Conservation (phyloP, 2,113 vertebrate species). For the Telmatochromis sp. region DNA sequence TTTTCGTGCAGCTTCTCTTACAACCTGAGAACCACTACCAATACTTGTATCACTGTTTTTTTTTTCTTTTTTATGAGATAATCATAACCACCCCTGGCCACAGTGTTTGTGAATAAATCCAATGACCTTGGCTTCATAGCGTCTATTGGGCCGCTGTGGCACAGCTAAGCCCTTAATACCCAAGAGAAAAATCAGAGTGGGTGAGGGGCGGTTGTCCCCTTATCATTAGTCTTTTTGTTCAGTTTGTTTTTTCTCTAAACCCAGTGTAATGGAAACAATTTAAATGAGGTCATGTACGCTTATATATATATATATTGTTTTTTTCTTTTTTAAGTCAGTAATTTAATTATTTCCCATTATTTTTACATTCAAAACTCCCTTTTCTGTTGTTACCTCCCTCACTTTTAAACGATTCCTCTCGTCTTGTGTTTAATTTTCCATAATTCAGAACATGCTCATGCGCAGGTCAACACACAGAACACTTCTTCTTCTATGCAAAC, state of each 20-base stretch:
- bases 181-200: neutral
- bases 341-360: neutral
- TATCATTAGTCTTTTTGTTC: neutral
- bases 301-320: neutral
- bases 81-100: neutral
- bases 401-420: neutral
- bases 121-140: conserved; percentile 42
- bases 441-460: neutral
- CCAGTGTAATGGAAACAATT: neutral
- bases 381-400: neutral
- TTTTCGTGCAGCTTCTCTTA: neutral
- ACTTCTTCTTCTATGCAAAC: neutral
- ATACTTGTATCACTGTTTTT: neutral
- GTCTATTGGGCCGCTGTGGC: neutral
- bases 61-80: neutral
- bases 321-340: neutral
- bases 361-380: neutral
- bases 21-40: neutral
- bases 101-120: neutral
- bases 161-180: conserved; percentile 53
- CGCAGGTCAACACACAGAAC: neutral
- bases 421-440: neutral
- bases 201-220: neutral
- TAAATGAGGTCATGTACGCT: neutral
- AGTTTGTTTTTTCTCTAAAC: neutral